Base-by-base conservation (phyloP, 2,888 invertebrate species). In the Apoderus coryli region DNA sequence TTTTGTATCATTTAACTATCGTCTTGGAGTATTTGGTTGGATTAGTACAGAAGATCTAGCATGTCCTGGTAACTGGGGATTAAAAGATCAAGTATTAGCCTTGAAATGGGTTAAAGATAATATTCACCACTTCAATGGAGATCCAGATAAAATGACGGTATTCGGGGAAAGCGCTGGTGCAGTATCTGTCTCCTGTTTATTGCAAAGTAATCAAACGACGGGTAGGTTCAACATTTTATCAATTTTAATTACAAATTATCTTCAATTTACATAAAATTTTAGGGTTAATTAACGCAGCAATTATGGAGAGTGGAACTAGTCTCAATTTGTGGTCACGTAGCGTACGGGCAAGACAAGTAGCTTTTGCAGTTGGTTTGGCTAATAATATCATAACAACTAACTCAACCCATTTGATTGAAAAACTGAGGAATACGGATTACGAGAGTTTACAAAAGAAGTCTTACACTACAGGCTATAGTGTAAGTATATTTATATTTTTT, bases 101-200 rank as follows among this genome's bases (percentile, higher is more conserved):
- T 24, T 47, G 22, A 33, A 42, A 30, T 47, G 47, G 47, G 39
- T 46, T 3, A 34, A 37, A 29, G 31, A 37, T 2, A 44, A 47
- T 30, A 42, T 47, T 16, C 29, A 29, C 7, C 24, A 33, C 22
- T 47, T 47, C 16, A 43, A 45, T n/a, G 47, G 47, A 1, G 36
- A 46, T 32, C 43, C 41, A 4, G 29, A 40, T 4, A 37, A 42
- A 22, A 41, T 46, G 7, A 47, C 47, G 1, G 27, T 46, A 26
- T 45, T 41, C 32, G 47, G 47, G 3, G 39, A 44, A 33, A 47
- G 47, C 27, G 47, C 47, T 6, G 47, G 47, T 2, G 35, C 44
- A 2, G 44, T 41, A 5, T 44, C 47, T 3, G 45, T 46, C 6
- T 36, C 40, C 6, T 43, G 45, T 25, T 36, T 40, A n/a, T 27